These are phyloP conservation scores for Botia kubotai DNA, from an alignment of 2,797 vertebrate genomes.

Conservation along the genomic window DNA sequence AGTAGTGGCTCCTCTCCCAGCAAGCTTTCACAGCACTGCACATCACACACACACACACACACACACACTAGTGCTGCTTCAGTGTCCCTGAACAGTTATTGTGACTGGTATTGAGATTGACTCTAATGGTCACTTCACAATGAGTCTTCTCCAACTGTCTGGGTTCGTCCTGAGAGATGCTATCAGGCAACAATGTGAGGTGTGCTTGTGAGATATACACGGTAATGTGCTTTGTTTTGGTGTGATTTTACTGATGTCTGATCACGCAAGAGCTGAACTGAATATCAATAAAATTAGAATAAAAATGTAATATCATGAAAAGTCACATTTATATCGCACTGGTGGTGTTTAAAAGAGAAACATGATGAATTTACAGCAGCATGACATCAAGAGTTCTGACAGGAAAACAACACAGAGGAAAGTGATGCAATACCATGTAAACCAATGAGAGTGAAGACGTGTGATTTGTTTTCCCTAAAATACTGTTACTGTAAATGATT, in stretches of 20 bases:
- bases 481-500: background rate
- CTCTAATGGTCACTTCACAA: conserved; percentile 31
- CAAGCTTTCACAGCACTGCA: conserved; percentile 38
- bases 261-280: background rate
- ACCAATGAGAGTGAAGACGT: background rate
- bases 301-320: too few species aligned
- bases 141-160: conserved; percentile 10
- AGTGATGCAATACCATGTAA: too few species aligned
- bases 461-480: background rate
- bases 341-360: too few species aligned
- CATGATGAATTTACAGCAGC: background rate
- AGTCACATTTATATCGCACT: too few species aligned
- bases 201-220: background rate
- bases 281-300: too few species aligned
- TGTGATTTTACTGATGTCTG: background rate
- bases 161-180: background rate
- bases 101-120: conserved; percentile 24
- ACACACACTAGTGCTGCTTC: background rate
- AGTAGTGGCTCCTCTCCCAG: conserved; percentile 29
- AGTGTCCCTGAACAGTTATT: background rate
- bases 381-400: background rate
- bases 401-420: background rate
- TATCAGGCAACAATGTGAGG: conserved; percentile 7
- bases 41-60: background rate
- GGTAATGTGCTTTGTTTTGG: background rate